A percentile compares a stretch with the other conserved stretches of the same genome.
Evolutionary conservation across 2,888 invertebrate species (phyloP).

Genomic region (Ecdyonurus torrentis): DNA sequence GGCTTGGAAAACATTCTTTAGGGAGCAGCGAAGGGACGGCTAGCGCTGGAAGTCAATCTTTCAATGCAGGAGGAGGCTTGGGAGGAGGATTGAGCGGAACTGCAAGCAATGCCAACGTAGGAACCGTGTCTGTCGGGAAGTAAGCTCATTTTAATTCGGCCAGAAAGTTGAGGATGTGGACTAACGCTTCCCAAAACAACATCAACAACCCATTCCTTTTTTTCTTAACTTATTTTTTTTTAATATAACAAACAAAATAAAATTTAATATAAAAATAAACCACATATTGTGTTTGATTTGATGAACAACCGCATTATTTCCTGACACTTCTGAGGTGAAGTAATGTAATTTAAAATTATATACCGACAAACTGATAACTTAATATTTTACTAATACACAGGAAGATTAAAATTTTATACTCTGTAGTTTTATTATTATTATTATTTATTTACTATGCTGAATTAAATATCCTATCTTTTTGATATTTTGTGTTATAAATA

Average conservation of each 20-base stretch:
- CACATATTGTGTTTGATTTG: background rate
- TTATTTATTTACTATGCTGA: no score
- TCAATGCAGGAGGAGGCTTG: background rate
- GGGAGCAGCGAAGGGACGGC: background rate
- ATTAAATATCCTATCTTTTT: no score
- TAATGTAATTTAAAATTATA: no score
- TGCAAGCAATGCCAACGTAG: background rate
- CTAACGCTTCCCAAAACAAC: background rate
- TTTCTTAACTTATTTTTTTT: background rate
- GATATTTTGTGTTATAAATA: no score
- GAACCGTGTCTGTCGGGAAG: background rate
- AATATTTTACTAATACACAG: no score
- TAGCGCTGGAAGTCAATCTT: background rate
- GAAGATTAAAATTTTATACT: no score
- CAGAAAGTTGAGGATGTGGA: background rate
- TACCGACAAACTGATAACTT: no score
- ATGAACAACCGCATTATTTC: background rate
- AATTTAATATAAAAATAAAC: background rate
- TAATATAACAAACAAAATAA: background rate
- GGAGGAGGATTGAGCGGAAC: background rate
- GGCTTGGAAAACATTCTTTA: background rate
- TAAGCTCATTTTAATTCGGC: background rate
- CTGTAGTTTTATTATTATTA: no score
- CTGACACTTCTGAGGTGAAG: no score
- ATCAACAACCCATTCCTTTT: background rate